These are phyloP conservation scores for Mythimna pallens DNA, from an alignment of 2,888 invertebrate genomes.

Conservation along the genomic window DNA sequence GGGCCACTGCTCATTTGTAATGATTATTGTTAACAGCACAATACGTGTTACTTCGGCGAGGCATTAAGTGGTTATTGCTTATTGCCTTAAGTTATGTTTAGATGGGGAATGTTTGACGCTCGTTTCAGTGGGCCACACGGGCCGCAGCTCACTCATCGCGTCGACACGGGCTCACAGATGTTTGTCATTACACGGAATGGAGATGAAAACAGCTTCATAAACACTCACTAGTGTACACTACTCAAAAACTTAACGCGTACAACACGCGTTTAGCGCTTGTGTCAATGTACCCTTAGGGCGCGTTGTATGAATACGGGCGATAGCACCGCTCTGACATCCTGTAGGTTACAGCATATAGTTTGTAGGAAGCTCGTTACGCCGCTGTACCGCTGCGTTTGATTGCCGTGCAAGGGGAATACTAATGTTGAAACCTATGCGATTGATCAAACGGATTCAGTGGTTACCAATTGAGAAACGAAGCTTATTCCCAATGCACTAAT, in stretches of 20 bases:
- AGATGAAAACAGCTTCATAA: constrained; percentile 50
- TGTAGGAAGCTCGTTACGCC: constrained; percentile 71
- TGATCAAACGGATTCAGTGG: constrained; percentile 64
- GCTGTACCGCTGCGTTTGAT: constrained; percentile 71
- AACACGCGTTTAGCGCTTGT: constrained; percentile 32
- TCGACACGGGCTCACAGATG: constrained; percentile 26
- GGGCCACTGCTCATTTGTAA: constrained; percentile 53
- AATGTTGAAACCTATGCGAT: constrained; percentile 70
- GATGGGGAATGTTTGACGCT: constrained; percentile 23
- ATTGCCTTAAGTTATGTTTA: constrained; percentile 44
- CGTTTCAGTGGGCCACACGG: constrained; percentile 24
- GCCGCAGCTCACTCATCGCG: constrained; percentile 9
- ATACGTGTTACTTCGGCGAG: constrained; percentile 35
- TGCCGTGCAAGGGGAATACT: constrained; percentile 74
- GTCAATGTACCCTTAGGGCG: constrained; percentile 37
- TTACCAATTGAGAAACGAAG: constrained; percentile 40
- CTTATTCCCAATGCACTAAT: constrained; percentile 31
- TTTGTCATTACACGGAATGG: constrained; percentile 39
- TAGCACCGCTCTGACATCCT: constrained; percentile 20
- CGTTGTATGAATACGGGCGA: constrained; percentile 46
- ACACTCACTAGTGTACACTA: constrained; percentile 38
- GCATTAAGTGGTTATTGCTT: constrained; percentile 56
- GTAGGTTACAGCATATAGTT: constrained; percentile 61
- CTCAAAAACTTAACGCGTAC: constrained; percentile 42
- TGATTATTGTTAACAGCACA: constrained; percentile 57